Evolutionary conservation across 2,113 vertebrate species (phyloP), one percentile per base, ranked within the genome.

Genomic region (Larimichthys polyactis): DNA sequence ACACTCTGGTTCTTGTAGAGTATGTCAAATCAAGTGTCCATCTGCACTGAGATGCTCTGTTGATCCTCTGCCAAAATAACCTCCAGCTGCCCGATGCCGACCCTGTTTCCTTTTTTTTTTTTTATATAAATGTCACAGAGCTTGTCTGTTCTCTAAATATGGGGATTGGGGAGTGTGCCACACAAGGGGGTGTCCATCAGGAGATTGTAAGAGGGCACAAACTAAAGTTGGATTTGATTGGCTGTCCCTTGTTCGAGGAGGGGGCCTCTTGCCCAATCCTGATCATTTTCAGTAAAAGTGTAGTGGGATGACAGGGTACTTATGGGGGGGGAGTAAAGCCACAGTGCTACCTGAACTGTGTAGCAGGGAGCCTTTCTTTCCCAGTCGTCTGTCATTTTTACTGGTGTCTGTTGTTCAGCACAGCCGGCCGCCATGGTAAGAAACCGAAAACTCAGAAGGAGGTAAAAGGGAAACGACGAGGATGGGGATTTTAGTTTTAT

Each of bases 141-240:
- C 84, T 86, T 91, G 85, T 87, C 88, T 91, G 89, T 92, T 81
- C 75, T 93, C 93, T 95, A 95, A 94, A 94, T 92, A 87, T 94
- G 94, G 95, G 66, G 87, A 81, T 75, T 70, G 72, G 82, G 81
- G 32, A 48, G 75, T 52, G 82, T 57, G 74, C 57, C 72, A 79
- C 77, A 87, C 72, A 83, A 77, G 93, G 90, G 89, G 87, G 36
- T 64, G 92, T 90, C 91, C 84, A 75, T 87, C 87, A 78, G 70
- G 72, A 78, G 83, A 82, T 73, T 87, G 75, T 71, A 20, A 48
- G 66, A 60, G 64, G 72, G 46, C 69, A 66, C 81, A 43, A 72
- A 76, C 43, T 60, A 78, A 83, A 63, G 79, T 68, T 36, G 6
- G 11, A 75, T 80, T 72, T 79, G 93, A 95, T 95, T 95, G 95